phyloP scores from a whole-genome alignment of 2,797 vertebrate genomes.

The Peromyscus eremicus region DNA sequence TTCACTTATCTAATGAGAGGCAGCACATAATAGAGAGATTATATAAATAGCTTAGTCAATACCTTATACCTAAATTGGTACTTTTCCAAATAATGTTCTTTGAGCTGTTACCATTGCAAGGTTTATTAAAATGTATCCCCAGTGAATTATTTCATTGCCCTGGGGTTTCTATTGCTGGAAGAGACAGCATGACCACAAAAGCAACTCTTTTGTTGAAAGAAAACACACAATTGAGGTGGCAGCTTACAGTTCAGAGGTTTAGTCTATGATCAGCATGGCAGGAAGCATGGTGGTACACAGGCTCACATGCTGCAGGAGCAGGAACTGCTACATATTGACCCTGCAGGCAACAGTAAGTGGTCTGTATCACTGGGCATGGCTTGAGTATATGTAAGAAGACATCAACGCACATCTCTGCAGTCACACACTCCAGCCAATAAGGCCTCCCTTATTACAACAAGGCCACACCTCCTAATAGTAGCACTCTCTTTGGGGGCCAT shows the following conservation, averaged over 20 bases:
- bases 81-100: slow-evolving; percentile 47
- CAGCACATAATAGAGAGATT: background rate
- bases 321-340: background rate
- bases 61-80: slow-evolving; percentile 32
- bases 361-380: background rate
- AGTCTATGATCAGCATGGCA: background rate
- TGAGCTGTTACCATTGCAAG: slow-evolving; percentile 50
- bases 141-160: background rate
- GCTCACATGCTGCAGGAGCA: background rate
- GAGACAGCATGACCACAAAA: background rate
- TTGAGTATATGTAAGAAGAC: background rate
- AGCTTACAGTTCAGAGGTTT: background rate
- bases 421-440: background rate
- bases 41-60: slow-evolving; percentile 65
- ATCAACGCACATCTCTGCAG: background rate
- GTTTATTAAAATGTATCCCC: background rate
- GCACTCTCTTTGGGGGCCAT: background rate
- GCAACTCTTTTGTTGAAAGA: background rate
- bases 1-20: slow-evolving; percentile 11
- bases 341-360: background rate
- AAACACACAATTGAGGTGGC: background rate
- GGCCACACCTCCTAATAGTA: background rate
- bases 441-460: background rate
- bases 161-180: background rate
- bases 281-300: background rate